Base-by-base conservation (phyloP, 2,113 vertebrate genomes). In the Ageneiosus marmoratus region DNA sequence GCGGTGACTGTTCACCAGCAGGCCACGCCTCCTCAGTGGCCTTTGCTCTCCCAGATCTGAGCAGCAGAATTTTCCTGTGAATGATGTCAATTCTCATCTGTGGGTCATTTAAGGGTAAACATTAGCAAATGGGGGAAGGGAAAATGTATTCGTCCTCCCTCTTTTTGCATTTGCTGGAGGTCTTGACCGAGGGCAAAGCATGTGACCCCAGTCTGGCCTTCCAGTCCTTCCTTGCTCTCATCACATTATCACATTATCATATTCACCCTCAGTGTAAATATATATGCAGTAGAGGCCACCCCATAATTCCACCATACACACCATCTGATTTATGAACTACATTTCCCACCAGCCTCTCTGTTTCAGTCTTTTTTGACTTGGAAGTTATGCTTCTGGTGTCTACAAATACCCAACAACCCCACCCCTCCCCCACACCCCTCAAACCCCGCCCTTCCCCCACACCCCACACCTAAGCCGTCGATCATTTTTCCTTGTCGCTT, bases 31-130 rank as follows among this genome's bases (percentile, higher is more conserved):
- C 73, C 85, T 37, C 73, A 76, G 73, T 76, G 85, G 89, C 81
- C 79, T 84, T 77, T 88, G 88, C 89, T 69, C 85, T 84, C 81
- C 80, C 79, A 87, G 90, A 76, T 86, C 88, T 20, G 79, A 80
- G 63, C 79, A 80, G 63, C 48, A 67, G 62, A 67, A 67, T 60
- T 67, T 63, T 92, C 91, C 92, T 89, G 88, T 87, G 88, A 94
- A 93, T 94, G 93, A 95, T 95, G 94, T 95, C 94, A 95, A 94
- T 92, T 91, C 90, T 88, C 92, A 90, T 85, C 76, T 79, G 44
- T 22, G 83, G 37, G 37, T 41, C 37, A 41, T 41, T 50, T 88
- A 90, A 87, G 83, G 88, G 58, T 89, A 88, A 89, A 89, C 89
- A 80, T 34, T 67, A 53, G 46, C 62, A 84, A 89, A 87, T 22